Evolutionary conservation across 2,888 invertebrate species (phyloP), one percentile per base, ranked within the genome.

Genomic region (Ectemnius cavifrons): DNA sequence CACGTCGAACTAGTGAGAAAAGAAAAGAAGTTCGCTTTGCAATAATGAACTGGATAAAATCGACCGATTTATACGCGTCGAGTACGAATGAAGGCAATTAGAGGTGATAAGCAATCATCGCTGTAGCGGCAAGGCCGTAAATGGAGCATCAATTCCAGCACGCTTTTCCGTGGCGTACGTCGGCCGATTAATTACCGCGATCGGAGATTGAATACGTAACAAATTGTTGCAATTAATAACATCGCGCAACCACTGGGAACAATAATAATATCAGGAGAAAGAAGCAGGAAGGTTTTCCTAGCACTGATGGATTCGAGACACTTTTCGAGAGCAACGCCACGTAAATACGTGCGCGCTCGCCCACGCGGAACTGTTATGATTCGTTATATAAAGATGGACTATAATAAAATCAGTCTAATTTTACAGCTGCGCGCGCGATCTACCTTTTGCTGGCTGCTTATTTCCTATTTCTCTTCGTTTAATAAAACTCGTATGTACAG

Each of bases 351-450:
- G 52, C 4, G 20, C 49, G 52, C 16, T 52, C 52, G 16, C 52
- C 52, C 52, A 52, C 52, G 52, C 52, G 52, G 16, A 52, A 16
- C 52, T 16, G 52, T 52, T 52, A 14, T 52, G 52, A 52, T 52
- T 52, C 52, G 52, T 52, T 52, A 52, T 52, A 52, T 16, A 52
- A 16, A 52, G 52, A 14, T 52, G 13, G 14, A 14, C 52, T 52
- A 52, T 52, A 37, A 52, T 52, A 52, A 11, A 52, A 16, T 11
- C 16, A 52, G n/a, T 52, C n/a, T 52, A 52, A 52, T 11, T 37
- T 37, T 37, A 37, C 37, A 37, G 8, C 37, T 6, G 37, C 37
- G 37, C 28, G 28, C 28, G 4, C 8, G 28, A 37, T 37, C 37
- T 11, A 2, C 8, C 11, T 37, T 37, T 37, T 37, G 8, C 37